Base-by-base conservation (phyloP, 30 jellyfish, hydroid and myxozoan species). In the Pelagia noctiluca region DNA sequence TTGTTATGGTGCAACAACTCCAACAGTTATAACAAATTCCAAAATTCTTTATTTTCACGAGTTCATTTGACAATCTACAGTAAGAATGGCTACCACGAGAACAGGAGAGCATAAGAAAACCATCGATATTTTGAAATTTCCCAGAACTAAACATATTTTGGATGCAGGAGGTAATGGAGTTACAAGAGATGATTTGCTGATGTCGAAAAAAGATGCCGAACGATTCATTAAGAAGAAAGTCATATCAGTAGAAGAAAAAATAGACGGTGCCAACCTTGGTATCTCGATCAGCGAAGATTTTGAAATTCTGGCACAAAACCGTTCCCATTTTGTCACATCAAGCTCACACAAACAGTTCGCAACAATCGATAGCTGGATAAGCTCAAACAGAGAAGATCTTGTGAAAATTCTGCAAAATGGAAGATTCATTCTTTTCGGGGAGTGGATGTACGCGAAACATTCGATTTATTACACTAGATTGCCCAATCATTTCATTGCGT, bases 251-350 rank as follows among this genome's bases (percentile, higher is more conserved):
- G 98, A 92, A 84, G 98, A 92, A 73, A 92, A 92, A 75, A 83
- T 92, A 2, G 98, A 92, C 50, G 98, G 98, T 34, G 98, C 98
- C 35, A 92, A 92, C 80, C 13, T 92, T 11, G 98, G 98, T 2
- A 75, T 92, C 8, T 86, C 97, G 12, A 52, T 92, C 21, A 78
- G 62, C 29, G 65, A 75, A 54, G 36, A 92, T 48, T 72, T 61
- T 35, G 35, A 50, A 54, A 75, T 92, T 22, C 28, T 74, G 32
- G 95, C 78, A 0, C 98, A 92, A 75, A 92, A 92, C 71, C 80
- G 98, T 28, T 71, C 98, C 0, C 98, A 92, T 64, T 92, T 35
- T 82, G 92, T 92, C 1, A 60, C 66, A 7, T 74, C 94, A 48
- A 26, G 37, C 22, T 37, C 98, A 19, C 98, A 92, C 50, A 81